phyloP scores from a whole-genome alignment of 2,797 vertebrate genomes.

The Halcyon smyrnensis region DNA sequence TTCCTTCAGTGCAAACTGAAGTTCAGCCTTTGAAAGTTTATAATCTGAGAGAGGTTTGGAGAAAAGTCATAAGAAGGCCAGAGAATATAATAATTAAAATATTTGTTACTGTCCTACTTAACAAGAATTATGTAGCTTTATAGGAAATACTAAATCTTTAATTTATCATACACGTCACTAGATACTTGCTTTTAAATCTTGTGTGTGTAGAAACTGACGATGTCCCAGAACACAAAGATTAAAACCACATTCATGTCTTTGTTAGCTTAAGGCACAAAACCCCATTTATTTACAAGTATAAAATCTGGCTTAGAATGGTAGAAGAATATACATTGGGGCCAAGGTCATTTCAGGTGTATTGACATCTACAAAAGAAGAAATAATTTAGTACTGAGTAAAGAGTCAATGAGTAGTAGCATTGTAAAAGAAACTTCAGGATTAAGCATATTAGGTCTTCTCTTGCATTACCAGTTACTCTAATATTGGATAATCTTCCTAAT shows the following conservation, averaged over 20 bases:
- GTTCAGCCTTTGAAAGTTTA: background rate
- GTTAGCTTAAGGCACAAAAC: background rate
- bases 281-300: background rate
- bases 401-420: background rate
- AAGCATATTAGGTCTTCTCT: background rate
- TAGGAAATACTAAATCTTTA: background rate
- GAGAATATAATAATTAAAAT: background rate
- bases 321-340: background rate
- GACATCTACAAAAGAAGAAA: background rate
- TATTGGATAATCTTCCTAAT: background rate
- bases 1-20: background rate
- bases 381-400: background rate
- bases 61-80: background rate
- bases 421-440: background rate
- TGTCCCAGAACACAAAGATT: background rate
- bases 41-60: background rate
- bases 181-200: background rate
- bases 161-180: background rate
- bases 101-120: background rate
- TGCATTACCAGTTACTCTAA: background rate
- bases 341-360: background rate
- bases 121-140: background rate
- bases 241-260: background rate
- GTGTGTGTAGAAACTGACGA: background rate
- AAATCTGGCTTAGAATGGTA: background rate